phyloP scores from a whole-genome alignment of 2,888 invertebrate genomes.

The Slavum lentiscoides region DNA sequence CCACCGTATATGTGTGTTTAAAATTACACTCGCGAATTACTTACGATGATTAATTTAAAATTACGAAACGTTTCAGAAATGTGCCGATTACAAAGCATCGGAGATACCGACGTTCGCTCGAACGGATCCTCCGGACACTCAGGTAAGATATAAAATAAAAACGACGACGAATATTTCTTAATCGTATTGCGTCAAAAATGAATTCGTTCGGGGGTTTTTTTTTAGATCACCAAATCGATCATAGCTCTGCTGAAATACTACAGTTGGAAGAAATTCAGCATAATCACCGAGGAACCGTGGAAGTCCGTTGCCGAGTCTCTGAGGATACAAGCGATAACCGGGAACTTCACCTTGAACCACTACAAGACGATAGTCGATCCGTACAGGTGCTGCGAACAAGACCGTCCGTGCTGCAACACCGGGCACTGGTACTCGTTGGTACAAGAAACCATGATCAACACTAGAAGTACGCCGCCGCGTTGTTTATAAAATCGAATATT shows the following conservation, averaged over 20 bases:
- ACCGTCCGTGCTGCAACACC: slow-evolving; percentile 74
- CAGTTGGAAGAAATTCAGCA: slow-evolving; percentile 91
- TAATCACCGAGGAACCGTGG: slow-evolving; percentile 82
- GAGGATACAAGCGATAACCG: slow-evolving; percentile 72
- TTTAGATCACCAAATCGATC: slow-evolving; percentile 85
- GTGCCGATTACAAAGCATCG: slow-evolving; percentile 88
- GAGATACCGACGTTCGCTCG: slow-evolving; percentile 87
- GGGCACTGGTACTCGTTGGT: slow-evolving; percentile 83
- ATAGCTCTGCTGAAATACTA: slow-evolving; percentile 87
- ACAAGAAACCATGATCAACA: slow-evolving; percentile 82
- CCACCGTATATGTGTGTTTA: neutral
- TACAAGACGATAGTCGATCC: slow-evolving; percentile 72
- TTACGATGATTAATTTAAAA: neutral
- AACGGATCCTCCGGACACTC: slow-evolving; percentile 91
- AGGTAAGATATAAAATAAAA: slow-evolving; percentile 64
- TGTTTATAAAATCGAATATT: slow-evolving; percentile 20
- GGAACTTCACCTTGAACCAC: slow-evolving; percentile 84
- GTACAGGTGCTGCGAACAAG: slow-evolving; percentile 77
- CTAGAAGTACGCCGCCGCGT: slow-evolving; percentile 67
- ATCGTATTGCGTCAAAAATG: too few species aligned
- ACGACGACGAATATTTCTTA: neutral
- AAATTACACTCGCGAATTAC: neutral
- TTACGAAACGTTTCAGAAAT: slow-evolving; percentile 74
- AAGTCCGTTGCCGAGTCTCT: slow-evolving; percentile 80
- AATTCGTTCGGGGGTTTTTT: too few species aligned